These are phyloP conservation scores for Hipposideros armiger DNA, from an alignment of 2,113 vertebrate species.

Conservation along the genomic window DNA sequence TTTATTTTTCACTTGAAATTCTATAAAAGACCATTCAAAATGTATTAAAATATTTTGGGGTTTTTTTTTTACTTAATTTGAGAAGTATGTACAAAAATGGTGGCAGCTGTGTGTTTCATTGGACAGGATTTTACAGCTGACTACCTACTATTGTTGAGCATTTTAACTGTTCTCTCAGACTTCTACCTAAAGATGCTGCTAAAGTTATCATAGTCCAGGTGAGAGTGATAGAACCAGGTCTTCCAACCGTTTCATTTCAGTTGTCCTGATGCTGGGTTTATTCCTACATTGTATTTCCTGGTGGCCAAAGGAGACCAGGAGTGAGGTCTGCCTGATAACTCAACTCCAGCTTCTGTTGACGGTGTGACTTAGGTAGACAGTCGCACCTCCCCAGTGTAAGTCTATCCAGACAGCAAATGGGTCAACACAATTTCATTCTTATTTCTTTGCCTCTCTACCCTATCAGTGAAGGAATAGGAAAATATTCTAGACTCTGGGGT, in stretches of 20 bases:
- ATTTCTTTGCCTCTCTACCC: background rate
- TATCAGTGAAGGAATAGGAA: background rate
- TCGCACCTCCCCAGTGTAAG: background rate
- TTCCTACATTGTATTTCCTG: background rate
- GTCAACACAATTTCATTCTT: background rate
- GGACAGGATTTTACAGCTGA: background rate
- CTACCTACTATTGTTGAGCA: background rate
- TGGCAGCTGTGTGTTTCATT: background rate
- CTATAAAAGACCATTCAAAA: background rate
- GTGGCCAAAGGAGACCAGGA: background rate
- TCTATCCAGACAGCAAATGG: background rate
- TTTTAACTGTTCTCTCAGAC: background rate
- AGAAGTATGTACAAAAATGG: background rate
- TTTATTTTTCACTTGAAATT: slow-evolving; percentile 7
- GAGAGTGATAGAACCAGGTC: background rate
- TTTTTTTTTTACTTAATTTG: background rate
- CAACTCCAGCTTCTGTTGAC: background rate
- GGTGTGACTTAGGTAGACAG: background rate
- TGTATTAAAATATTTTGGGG: background rate
- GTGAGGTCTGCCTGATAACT: background rate
- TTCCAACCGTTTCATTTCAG: background rate
- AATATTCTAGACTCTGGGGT: background rate
- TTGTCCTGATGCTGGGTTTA: background rate
- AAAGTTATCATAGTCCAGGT: background rate
- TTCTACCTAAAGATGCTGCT: background rate